A percentile compares a stretch with the other conserved stretches of the same genome.
Evolutionary conservation across 2,113 vertebrate genomes (phyloP).

Genomic region (Octodon degus): DNA sequence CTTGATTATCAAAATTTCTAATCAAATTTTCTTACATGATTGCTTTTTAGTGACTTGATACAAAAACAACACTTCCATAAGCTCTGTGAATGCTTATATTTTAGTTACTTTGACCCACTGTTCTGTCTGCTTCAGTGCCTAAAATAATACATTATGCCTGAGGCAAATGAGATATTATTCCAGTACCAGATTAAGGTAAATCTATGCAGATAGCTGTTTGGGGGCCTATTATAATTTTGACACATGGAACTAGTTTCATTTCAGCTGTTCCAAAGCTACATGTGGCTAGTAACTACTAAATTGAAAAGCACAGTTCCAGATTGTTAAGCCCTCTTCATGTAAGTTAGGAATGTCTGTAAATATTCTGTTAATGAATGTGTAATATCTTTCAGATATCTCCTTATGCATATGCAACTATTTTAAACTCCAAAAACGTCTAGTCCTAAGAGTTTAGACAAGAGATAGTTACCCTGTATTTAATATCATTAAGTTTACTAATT

Average conservation of each 20-base stretch:
- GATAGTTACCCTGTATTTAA: not conserved
- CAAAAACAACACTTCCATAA: not conserved
- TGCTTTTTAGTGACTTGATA: not conserved
- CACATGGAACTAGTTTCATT: not conserved
- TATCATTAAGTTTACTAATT: not conserved
- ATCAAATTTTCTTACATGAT: not conserved
- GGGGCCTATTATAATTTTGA: not conserved
- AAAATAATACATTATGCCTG: not conserved
- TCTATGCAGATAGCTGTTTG: not conserved
- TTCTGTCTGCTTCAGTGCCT: not conserved
- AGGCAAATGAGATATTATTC: not conserved
- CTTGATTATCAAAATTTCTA: slow-evolving; percentile 7
- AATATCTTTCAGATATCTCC: not conserved
- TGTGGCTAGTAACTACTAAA: not conserved
- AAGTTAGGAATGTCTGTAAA: not conserved
- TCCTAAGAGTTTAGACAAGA: not conserved
- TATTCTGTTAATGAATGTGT: not conserved
- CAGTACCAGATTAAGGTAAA: not conserved
- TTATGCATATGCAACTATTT: not conserved
- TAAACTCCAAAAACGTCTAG: not conserved
- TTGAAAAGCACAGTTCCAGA: not conserved
- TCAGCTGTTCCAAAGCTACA: not conserved
- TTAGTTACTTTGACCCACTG: not conserved
- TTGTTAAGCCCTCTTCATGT: not conserved
- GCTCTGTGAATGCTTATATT: not conserved